Evolutionary conservation across 1,140 invertebrate genomes (phyloP).

Genomic region (Melanaphis sacchari): DNA sequence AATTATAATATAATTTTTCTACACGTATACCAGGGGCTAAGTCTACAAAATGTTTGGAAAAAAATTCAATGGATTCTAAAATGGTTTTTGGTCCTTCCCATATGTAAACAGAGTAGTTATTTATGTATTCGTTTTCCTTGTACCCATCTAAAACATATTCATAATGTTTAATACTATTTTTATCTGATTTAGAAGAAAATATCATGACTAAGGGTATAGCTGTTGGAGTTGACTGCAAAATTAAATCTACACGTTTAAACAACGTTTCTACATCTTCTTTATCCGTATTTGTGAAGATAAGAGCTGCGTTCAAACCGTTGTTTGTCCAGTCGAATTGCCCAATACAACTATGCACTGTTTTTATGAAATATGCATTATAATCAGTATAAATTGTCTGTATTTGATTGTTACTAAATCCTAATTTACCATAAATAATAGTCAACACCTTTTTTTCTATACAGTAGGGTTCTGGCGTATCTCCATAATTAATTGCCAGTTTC

Average conservation of each 20-base stretch:
- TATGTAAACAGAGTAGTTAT: background rate
- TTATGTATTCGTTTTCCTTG: conserved; percentile 19
- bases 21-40: background rate
- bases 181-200: conserved; percentile 31
- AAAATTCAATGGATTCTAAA: conserved; percentile 12
- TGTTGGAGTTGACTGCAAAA: conserved; percentile 21
- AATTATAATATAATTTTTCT: conserved; percentile 39
- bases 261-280: conserved; percentile 5
- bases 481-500: conserved; percentile 47
- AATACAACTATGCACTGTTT: conserved; percentile 7
- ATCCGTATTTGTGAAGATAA: conserved; percentile 7
- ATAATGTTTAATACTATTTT: background rate
- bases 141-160: conserved; percentile 32
- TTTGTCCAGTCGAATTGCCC: conserved; percentile 1
- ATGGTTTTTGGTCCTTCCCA: conserved; percentile 42
- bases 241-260: conserved; percentile 5
- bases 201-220: conserved; percentile 20
- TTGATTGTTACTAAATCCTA: background rate
- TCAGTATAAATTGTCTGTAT: background rate
- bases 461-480: background rate
- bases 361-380: background rate
- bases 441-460: conserved; percentile 17
- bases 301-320: background rate
- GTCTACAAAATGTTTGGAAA: conserved; percentile 36
- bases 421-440: conserved; percentile 33